phyloP scores from a whole-genome alignment of 2,113 vertebrate genomes.

The Hemibates koningsi region DNA sequence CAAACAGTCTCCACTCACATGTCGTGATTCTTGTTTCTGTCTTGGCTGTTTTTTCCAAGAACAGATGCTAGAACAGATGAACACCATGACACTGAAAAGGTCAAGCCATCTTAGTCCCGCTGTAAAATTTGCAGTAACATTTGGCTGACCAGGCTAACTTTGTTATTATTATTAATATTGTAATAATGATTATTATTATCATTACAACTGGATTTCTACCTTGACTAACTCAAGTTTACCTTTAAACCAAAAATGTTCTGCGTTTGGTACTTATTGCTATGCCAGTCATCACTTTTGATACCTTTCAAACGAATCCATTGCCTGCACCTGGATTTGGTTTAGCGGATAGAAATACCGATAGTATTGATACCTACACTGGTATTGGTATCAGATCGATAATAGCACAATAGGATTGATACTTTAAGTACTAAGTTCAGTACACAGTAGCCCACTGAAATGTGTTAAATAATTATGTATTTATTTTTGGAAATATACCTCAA shows the following conservation, averaged over 20 bases:
- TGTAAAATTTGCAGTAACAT: not conserved
- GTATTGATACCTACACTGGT: not conserved
- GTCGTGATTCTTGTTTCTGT: not conserved
- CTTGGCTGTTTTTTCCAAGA: constrained; percentile 20
- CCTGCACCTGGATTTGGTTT: constrained; percentile 2
- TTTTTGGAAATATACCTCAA: not conserved
- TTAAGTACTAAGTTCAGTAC: not conserved
- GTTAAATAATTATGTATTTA: not conserved
- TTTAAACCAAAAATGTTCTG: constrained; percentile 9
- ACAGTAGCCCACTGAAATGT: not conserved
- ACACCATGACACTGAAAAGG: constrained; percentile 46
- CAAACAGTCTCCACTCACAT: not conserved
- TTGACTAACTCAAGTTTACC: not conserved
- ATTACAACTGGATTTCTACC: not conserved
- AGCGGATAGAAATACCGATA: not conserved
- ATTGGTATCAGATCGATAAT: not conserved
- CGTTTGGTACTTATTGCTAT: not conserved
- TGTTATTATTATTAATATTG: not conserved
- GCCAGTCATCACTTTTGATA: constrained; percentile 22
- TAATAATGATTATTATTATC: not conserved
- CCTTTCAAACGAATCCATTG: constrained; percentile 1
- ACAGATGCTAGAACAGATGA: constrained; percentile 59
- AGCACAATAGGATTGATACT: not conserved
- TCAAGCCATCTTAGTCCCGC: constrained; percentile 4
- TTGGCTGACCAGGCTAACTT: not conserved